phyloP scores from a whole-genome alignment of 1,140 invertebrate genomes.

The Halyomorpha halys region DNA sequence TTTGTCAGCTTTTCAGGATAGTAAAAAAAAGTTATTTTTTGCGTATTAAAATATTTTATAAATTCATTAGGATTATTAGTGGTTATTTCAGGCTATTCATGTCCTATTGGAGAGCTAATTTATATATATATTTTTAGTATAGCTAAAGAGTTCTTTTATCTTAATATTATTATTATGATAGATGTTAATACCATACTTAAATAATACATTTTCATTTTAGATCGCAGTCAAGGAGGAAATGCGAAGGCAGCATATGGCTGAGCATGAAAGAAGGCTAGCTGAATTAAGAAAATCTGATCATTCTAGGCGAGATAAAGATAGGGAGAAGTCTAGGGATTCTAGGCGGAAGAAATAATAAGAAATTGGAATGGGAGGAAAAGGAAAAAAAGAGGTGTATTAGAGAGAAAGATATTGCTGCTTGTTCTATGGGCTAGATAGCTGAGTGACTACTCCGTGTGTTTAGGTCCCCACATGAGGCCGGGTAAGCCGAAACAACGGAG shows the following conservation, averaged over 20 bases:
- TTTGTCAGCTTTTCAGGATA: no score
- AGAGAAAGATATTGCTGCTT: conserved; percentile 15
- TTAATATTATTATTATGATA: no score
- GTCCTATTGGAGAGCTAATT: no score
- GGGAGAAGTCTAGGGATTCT: conserved; percentile 21
- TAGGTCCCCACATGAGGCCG: conserved; percentile 11
- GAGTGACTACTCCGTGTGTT: neutral
- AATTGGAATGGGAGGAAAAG: neutral
- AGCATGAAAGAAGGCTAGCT: conserved; percentile 64
- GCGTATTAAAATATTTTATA: no score
- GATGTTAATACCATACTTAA: no score
- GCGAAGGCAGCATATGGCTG: conserved; percentile 70
- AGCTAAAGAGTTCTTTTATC: no score
- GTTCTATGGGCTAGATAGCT: neutral
- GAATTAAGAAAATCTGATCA: conserved; percentile 45
- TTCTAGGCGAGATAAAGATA: conserved; percentile 28
- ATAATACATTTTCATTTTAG: conserved; percentile 38
- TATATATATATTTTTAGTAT: no score
- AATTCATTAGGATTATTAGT: no score
- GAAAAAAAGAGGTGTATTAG: neutral
- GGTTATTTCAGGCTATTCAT: no score
- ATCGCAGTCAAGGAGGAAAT: conserved; percentile 79
- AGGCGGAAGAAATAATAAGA: conserved; percentile 18
- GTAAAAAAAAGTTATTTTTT: no score
- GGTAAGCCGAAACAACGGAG: conserved; percentile 20